Base-by-base conservation (phyloP, 1,140 invertebrate genomes). In the Drosophila neocordata region DNA sequence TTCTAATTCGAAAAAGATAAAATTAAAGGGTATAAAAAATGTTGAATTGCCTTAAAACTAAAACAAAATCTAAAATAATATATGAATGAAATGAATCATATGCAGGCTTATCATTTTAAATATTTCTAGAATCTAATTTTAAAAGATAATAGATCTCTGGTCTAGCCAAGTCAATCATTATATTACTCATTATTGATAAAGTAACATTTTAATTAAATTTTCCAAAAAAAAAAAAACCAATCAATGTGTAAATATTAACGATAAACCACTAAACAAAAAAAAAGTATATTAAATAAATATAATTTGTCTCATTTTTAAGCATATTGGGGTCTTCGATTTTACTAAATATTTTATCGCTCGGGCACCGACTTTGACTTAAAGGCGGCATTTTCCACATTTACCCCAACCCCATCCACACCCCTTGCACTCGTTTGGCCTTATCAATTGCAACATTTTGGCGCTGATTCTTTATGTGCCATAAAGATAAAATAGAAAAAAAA, bases 261-360 rank as follows among this genome's bases (percentile, higher is more conserved):
- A 13, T 27, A 13, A 27, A 9, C 53, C 53, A 7, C 12, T 11
- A 44, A 68, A 70, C 48, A 74, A 69, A 69, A 66, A 76, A n/a
- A n/a, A n/a, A n/a, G n/a, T n/a, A n/a, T 55, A 65, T 38, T 60
- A 67, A 76, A 58, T 51, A 53, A 73, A 87, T 79, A 75, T 69
- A 66, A 85, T 82, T 87, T 85, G 75, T 82, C 78, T 82, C 70
- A 81, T 79, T 81, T 81, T 73, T 41, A 53, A 56, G 55, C 73
- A 73, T 85, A 79, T 52, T 63, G 61, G 41, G 53, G 60, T 69
- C 65, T 82, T 61, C 63, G 74, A 75, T 78, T 48, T 20, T 15
- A 48, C 41, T 65, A 87, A 72, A 59, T 63, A 69, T 87, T 85
- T 81, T 87, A 87, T 88, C 82, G 65, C 67, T 82, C n/a, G n/a